Base-by-base conservation (phyloP, 2,888 invertebrate species). In the Latheticus oryzae region DNA sequence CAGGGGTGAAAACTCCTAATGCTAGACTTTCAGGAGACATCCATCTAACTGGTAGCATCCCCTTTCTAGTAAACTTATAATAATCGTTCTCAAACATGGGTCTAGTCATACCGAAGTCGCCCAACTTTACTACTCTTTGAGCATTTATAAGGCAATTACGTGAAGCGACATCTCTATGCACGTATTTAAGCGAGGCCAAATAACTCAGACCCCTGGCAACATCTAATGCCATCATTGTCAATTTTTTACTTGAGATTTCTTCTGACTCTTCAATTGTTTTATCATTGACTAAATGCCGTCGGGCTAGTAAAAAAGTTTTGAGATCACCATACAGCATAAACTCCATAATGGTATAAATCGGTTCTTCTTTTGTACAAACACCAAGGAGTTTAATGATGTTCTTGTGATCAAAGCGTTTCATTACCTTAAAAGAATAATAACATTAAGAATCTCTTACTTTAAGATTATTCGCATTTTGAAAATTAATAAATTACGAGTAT, bases 281-380 rank as follows among this genome's bases (percentile, higher is more conserved):
- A 64, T 84, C 86, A 61, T 85, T 86, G 0, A 92, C 91, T 70
- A 95, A 82, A 78, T 93, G 90, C 28, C 95, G 84, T 62, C 95
- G 85, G 7, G 92, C 93, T 63, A 95, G 78, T 53, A 96, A 81
- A 78, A 89, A 96, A 4, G 90, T 93, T 79, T 95, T 95, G 63
- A 96, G 80, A 76, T 96, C 95, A 12, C 95, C 96, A 74, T 95
- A 93, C 23, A 95, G 80, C 91, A 95, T 92, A 73, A 93, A 94
- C 77, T 96, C 95, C 95, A 96, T 95, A 7, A 96, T 87, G 0
- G 92, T 92, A 73, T 92, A 91, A 32, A 95, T 90, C 0, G 95
- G 95, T 70, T 94, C 93, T 32, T 85, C 87, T 71, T 90, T 88
- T 1, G 94, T 91, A 68, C 93, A 92, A 5, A 96, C 94, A 0